A percentile compares a stretch with the other conserved stretches of the same genome.
These are phyloP conservation scores for Picus viridis DNA, from an alignment of 2,797 vertebrate genomes.

Conservation along the genomic window DNA sequence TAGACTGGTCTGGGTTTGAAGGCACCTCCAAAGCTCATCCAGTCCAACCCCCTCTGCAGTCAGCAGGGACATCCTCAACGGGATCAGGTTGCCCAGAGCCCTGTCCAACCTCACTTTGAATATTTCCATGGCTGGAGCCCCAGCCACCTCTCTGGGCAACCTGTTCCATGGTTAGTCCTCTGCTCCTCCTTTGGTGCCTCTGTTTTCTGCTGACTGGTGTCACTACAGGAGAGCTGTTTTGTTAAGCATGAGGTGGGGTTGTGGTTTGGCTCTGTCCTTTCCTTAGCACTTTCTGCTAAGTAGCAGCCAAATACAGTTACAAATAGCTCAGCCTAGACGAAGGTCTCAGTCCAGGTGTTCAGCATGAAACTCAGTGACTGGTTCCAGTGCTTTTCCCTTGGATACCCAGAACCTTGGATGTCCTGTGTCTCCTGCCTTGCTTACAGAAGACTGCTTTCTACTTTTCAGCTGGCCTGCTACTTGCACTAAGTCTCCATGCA, in stretches of 20 bases:
- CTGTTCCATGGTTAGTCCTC: background rate
- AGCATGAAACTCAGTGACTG: background rate
- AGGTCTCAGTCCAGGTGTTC: background rate
- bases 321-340: background rate
- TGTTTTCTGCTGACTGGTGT: background rate
- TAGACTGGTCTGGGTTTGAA: too few relatives aligned
- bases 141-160: too few relatives aligned
- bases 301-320: background rate
- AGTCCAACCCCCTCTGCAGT: too few relatives aligned
- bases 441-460: background rate
- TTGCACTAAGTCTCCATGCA: background rate
- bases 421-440: background rate
- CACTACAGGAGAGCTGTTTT: background rate
- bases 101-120: too few relatives aligned
- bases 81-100: too few relatives aligned
- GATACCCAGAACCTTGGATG: background rate
- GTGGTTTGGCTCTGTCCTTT: background rate
- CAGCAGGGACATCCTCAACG: too few relatives aligned
- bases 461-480: background rate
- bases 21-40: too few relatives aligned
- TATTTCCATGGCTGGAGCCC: too few relatives aligned
- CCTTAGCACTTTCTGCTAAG: background rate
- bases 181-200: background rate
- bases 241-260: fast-evolving
- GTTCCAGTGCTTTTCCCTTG: background rate